These are phyloP conservation scores for Orussus abietinus DNA, from an alignment of 1,140 invertebrate genomes.

Conservation along the genomic window DNA sequence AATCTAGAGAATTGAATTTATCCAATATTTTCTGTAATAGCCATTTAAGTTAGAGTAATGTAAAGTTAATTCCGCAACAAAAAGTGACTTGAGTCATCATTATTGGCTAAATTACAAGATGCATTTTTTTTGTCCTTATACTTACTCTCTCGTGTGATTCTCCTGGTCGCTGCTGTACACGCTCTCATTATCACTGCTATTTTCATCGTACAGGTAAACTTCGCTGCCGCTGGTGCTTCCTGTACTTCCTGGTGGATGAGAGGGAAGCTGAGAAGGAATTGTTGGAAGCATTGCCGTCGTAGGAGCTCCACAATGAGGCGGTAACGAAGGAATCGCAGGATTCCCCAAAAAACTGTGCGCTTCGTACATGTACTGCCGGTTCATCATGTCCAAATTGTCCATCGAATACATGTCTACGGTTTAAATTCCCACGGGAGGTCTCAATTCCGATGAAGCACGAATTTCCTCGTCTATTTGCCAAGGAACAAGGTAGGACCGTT, in stretches of 20 bases:
- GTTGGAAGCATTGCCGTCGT: constrained; percentile 33
- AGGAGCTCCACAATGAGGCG: constrained; percentile 34
- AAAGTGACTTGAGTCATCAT: too few species aligned
- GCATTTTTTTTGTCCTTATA: too few species aligned
- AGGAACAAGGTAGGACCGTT: constrained; percentile 1
- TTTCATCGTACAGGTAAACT: constrained; percentile 43
- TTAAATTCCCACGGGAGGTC: constrained; percentile 2
- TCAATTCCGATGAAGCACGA: background rate
- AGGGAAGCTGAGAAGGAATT: constrained; percentile 35
- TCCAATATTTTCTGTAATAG: too few species aligned
- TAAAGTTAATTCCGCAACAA: too few species aligned
- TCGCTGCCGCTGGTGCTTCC: constrained; percentile 48
- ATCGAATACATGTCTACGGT: constrained; percentile 50
- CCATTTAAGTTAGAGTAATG: too few species aligned
- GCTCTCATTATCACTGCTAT: constrained; percentile 46
- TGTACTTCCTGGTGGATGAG: constrained; percentile 42
- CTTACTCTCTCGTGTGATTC: constrained; percentile 44
- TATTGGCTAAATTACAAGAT: too few species aligned
- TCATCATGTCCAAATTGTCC: constrained; percentile 56
- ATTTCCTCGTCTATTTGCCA: background rate
- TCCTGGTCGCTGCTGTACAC: constrained; percentile 46
- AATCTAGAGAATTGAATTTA: too few species aligned
- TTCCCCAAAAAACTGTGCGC: constrained; percentile 50
- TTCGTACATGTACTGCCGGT: constrained; percentile 56
- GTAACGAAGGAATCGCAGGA: constrained; percentile 37